Base-by-base conservation (phyloP, 2,797 vertebrate species). In the Myotis planiceps region DNA sequence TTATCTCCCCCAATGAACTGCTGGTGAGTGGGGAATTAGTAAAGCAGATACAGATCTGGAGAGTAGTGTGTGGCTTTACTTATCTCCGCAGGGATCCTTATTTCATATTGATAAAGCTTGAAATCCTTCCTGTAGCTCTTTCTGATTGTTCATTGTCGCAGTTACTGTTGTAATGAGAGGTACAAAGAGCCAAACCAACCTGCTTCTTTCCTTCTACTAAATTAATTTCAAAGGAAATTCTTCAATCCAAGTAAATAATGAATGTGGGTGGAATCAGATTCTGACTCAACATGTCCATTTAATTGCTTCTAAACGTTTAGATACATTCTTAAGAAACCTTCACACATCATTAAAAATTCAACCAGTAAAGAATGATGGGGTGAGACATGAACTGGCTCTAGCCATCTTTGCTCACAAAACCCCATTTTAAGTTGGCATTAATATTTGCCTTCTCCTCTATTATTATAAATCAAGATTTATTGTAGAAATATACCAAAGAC, bases 201-300 rank as follows among this genome's bases (percentile, higher is more conserved):
- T 74, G 23, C 49, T 87, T 88, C 58, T 47, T 95, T 95, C 53
- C 53, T 88, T 83, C 53, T 92, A 58, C 78, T 88, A 90, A 93
- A 90, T 96, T 94, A 88, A 89, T 96, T 93, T 94, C 85, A 86
- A 95, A 97, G 95, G 82, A 93, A 94, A 93, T 95, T 96, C 60
- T 93, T 95, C 42, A 82, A 37, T 53, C 9, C 66, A 75, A 71
- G 51, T 89, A 96, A 94, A 78, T 94, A 83, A 25, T 76, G 69
- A 76, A 60, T 75, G 39, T 92, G 68, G 51, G 88, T 66, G 9
- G 71, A 94, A 60, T 60, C 55, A 86, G 82, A 72, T 55, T 88
- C 78, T 81, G 81, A 93, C 96, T 97, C 80, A 95, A 60, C 32
- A n/a, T 85, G 51, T 93, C 87, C 92, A 83, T 37, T 97, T 95